Evolutionary conservation across 2,797 vertebrate species (phyloP), one percentile per base, ranked within the genome.

Genomic region (Arctocebus calabarensis): DNA sequence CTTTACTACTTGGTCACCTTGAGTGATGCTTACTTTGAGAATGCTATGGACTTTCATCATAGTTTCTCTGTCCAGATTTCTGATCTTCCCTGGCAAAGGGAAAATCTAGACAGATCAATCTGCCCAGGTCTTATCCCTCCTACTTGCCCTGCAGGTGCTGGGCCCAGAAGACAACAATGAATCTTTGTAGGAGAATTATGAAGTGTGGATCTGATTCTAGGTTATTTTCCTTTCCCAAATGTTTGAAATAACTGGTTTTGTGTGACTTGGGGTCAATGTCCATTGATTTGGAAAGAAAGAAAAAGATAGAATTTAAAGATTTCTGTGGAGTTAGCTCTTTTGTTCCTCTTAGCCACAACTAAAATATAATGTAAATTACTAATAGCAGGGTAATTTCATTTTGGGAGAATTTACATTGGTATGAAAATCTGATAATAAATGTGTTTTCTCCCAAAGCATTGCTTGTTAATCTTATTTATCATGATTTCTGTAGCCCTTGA

Each of bases 351-450:
- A 73, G 8, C 3, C 27, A 79, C 40, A 70, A 8, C 14, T 84
- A 75, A 70, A 84, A 73, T 8, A 22, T 29, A 68, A 23, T 40
- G 40, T 6, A 79, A 59, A 71, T 64, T 16, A 81, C 34, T 83
- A 57, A 84, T 37, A 81, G 64, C 7, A 90, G n/a, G n/a, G 7
- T 13, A 62, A 79, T n/a, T 82, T 92, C 59, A 61, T 91, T 94
- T 82, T 5, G 20, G 66, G 10, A 90, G 3, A 94, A 83, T 40
- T 91, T 62, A 19, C 17, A 59, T 45, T 82, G 55, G 2, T 74
- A 25, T 25, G 64, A 45, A 78, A 82, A 84, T 73, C 0, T 45
- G 29, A 20, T 52, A 4, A 27, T 85, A 19, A 2, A 10, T 59
- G 2, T 22, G 37, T 62, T 79, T 91, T 34, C 7, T 59, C 2